A percentile compares a stretch with the other conserved stretches of the same genome.
Conservation (phyloP, 2,888 invertebrate species). For the Athetis lepigone region DNA sequence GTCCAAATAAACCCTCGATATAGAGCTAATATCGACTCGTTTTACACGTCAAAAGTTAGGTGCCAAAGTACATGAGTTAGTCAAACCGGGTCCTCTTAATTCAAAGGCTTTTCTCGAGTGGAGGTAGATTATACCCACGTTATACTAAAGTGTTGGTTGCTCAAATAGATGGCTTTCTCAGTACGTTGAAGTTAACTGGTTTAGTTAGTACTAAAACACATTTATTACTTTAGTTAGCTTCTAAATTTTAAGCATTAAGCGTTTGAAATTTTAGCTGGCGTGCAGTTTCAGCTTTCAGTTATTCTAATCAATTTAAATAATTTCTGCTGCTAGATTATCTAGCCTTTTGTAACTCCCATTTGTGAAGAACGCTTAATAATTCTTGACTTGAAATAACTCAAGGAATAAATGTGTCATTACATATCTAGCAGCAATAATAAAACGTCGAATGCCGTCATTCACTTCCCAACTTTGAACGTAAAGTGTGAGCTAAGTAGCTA, state of each 20-base stretch:
- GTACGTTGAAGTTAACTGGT: constrained; percentile 37
- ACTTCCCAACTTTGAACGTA: constrained; percentile 2
- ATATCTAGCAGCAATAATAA: constrained; percentile 14
- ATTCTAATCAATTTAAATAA: constrained; percentile 12
- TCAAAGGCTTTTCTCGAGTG: constrained; percentile 47
- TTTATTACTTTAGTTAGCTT: constrained; percentile 40
- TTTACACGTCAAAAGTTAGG: constrained; percentile 44
- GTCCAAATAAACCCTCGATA: constrained; percentile 11
- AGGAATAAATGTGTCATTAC: constrained; percentile 11
- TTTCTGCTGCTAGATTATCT: neutral
- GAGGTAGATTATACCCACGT: constrained; percentile 48
- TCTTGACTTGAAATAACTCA: neutral
- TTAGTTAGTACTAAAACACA: constrained; percentile 45
- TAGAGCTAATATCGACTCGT: constrained; percentile 24
- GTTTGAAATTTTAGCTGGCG: constrained; percentile 18
- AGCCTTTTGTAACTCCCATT: neutral
- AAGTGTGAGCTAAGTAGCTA: constrained; percentile 12
- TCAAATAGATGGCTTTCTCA: constrained; percentile 47
- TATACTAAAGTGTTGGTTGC: constrained; percentile 49
- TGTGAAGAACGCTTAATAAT: neutral
- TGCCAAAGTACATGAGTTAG: constrained; percentile 40
- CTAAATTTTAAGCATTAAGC: constrained; percentile 22
- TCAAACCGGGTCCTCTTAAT: constrained; percentile 53
- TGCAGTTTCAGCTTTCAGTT: constrained; percentile 6
- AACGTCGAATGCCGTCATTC: constrained; percentile 14